A percentile compares a stretch with the other conserved stretches of the same genome.
These are phyloP conservation scores for Chaetodon trifascialis DNA, from an alignment of 2,113 vertebrate genomes.

Conservation along the genomic window DNA sequence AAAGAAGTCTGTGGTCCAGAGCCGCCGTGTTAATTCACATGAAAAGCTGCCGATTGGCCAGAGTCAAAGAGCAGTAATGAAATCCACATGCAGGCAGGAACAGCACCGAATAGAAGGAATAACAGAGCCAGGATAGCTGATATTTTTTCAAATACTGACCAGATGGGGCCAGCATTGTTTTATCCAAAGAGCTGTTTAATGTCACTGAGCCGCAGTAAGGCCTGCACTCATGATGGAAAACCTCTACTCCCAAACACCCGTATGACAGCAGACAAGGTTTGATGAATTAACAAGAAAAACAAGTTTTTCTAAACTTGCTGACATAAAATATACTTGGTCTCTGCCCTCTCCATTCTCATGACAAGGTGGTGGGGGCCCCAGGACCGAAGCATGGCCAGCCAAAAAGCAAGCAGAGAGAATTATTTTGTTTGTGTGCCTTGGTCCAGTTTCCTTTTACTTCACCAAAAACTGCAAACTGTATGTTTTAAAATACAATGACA, in stretches of 20 bases:
- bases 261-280: conserved; percentile 61
- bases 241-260: conserved; percentile 68
- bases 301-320: conserved; percentile 72
- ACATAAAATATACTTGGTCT: conserved; percentile 71
- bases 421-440: conserved; percentile 58
- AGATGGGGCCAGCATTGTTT: conserved; percentile 83
- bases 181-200: conserved; percentile 78
- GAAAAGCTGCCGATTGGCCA: conserved; percentile 69
- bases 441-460: conserved; percentile 42
- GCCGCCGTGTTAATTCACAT: conserved; percentile 56
- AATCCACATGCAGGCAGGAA: conserved; percentile 73
- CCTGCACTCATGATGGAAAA: conserved; percentile 63
- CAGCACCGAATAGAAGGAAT: conserved; percentile 33
- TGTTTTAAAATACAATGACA: conserved; percentile 56
- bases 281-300: conserved; percentile 78
- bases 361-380: conserved; percentile 24
- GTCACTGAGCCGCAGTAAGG: conserved; percentile 70
- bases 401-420: conserved; percentile 44
- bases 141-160: conserved; percentile 81
- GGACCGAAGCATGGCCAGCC: conserved; percentile 25
- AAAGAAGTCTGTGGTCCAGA: conserved; percentile 31
- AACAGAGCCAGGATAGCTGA: conserved; percentile 58
- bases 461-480: conserved; percentile 27
- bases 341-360: conserved; percentile 59
- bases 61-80: conserved; percentile 69